phyloP scores from a whole-genome alignment of 1,140 invertebrate species.

The Lepidurus apus region DNA sequence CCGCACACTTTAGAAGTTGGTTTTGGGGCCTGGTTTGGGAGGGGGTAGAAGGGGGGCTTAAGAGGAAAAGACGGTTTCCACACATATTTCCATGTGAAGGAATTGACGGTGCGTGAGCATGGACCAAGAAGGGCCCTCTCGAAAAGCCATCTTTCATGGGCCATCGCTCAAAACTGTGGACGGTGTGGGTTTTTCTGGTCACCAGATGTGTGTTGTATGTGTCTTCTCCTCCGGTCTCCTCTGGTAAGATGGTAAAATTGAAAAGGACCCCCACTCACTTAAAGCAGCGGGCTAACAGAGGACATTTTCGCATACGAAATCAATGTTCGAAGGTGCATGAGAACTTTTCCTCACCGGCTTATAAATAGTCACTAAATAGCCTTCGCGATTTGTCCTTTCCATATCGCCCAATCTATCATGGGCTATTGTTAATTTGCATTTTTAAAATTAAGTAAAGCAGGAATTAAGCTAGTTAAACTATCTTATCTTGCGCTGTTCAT shows the following conservation, averaged over 20 bases:
- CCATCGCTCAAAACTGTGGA: not conserved
- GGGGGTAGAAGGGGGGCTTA: too few relatives aligned
- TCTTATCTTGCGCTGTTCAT: too few relatives aligned
- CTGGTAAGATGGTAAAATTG: not conserved
- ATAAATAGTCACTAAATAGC: not conserved
- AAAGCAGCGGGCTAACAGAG: not conserved
- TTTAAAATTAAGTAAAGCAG: too few relatives aligned
- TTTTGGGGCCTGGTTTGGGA: too few relatives aligned
- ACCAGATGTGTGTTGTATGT: constrained; percentile 3
- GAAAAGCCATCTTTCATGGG: constrained; percentile 11
- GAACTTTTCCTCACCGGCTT: not conserved
- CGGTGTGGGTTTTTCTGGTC: constrained; percentile 1
- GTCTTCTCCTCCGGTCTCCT: not conserved
- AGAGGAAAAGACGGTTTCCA: not conserved
- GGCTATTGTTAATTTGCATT: too few relatives aligned
- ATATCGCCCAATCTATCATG: too few relatives aligned
- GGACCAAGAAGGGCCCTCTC: not conserved
- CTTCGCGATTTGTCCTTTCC: too few relatives aligned
- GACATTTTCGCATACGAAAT: constrained; percentile 15
- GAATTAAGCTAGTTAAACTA: too few relatives aligned
- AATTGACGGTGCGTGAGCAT: not conserved
- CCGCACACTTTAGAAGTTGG: too few relatives aligned
- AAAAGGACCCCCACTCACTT: constrained; percentile 7
- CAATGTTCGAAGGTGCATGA: not conserved
- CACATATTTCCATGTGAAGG: not conserved